Conservation (phyloP, 2,113 vertebrate genomes). For the Alaudala cheleensis region DNA sequence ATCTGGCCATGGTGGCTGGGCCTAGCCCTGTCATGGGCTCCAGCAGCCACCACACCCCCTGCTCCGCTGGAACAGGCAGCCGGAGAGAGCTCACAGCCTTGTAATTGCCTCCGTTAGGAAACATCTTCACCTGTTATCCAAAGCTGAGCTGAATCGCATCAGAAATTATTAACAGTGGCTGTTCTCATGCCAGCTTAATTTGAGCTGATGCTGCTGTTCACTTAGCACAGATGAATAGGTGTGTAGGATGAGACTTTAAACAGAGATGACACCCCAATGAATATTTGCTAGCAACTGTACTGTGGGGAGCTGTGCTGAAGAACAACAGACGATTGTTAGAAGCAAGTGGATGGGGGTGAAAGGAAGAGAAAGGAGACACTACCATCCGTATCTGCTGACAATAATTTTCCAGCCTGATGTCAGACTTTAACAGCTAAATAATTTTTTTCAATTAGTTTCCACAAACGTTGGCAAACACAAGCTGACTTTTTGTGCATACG, state of each 20-base stretch:
- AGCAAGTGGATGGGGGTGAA: neutral
- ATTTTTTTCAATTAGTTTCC: constrained; percentile 74
- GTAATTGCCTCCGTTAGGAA: constrained; percentile 80
- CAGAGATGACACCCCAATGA: constrained; percentile 76
- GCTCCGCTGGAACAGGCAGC: constrained; percentile 67
- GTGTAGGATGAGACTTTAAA: constrained; percentile 73
- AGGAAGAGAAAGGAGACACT: constrained; percentile 17
- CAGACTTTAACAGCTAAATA: constrained; percentile 66
- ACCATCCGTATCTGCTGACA: constrained; percentile 21
- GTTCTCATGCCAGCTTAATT: constrained; percentile 81
- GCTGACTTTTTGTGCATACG: constrained; percentile 43
- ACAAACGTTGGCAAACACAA: constrained; percentile 65
- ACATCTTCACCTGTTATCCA: constrained; percentile 83
- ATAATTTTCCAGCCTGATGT: constrained; percentile 52
- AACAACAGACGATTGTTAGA: constrained; percentile 59
- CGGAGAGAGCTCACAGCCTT: constrained; percentile 52
- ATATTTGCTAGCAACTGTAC: constrained; percentile 68
- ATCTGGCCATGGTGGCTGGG: neutral
- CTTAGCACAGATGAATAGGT: constrained; percentile 78
- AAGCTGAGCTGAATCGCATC: constrained; percentile 76
- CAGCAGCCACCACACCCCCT: neutral
- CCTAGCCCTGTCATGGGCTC: neutral
- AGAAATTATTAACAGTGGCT: constrained; percentile 80
- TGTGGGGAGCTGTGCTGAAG: constrained; percentile 51
- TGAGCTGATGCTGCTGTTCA: constrained; percentile 75